Conservation (phyloP, 2,797 vertebrate genomes). For the Esox masquinongy region DNA sequence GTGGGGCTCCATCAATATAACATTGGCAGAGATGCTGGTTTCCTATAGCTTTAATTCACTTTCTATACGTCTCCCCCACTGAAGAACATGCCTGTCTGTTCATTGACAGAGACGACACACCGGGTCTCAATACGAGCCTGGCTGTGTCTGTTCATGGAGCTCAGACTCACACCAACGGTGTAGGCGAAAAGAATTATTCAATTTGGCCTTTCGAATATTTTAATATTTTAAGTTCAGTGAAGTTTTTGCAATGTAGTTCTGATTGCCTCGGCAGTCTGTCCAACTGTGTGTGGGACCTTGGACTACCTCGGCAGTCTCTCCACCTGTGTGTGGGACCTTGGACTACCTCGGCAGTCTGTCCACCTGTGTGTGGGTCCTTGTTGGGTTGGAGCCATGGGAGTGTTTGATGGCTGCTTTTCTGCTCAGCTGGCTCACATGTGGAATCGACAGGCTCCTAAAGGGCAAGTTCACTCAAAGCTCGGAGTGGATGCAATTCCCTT, state of each 20-base stretch:
- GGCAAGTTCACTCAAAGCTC: constrained; percentile 5
- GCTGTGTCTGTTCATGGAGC: neutral
- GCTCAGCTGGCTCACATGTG: neutral
- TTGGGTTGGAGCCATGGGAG: constrained; percentile 15
- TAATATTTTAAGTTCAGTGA: neutral
- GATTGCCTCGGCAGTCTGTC: neutral
- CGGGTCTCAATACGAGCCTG: constrained; percentile 9
- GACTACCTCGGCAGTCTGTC: neutral
- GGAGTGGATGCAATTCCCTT: neutral
- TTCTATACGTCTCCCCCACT: constrained; percentile 9
- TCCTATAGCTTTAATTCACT: constrained; percentile 38
- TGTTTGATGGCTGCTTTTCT: constrained; percentile 2
- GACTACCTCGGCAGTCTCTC: neutral
- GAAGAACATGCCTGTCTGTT: constrained; percentile 30
- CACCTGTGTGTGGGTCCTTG: constrained; percentile 23
- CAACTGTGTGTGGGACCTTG: no score
- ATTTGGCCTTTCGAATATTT: neutral
- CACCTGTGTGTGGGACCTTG: constrained; percentile 11
- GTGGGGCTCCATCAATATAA: constrained; percentile 37
- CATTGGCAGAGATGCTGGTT: constrained; percentile 34
- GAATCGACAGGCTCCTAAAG: neutral
- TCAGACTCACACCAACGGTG: neutral
- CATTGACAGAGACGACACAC: constrained; percentile 13
- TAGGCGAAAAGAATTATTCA: neutral
- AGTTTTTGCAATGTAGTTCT: neutral